phyloP scores from a whole-genome alignment of 2,113 vertebrate species.

The Aldabrachelys gigantea region DNA sequence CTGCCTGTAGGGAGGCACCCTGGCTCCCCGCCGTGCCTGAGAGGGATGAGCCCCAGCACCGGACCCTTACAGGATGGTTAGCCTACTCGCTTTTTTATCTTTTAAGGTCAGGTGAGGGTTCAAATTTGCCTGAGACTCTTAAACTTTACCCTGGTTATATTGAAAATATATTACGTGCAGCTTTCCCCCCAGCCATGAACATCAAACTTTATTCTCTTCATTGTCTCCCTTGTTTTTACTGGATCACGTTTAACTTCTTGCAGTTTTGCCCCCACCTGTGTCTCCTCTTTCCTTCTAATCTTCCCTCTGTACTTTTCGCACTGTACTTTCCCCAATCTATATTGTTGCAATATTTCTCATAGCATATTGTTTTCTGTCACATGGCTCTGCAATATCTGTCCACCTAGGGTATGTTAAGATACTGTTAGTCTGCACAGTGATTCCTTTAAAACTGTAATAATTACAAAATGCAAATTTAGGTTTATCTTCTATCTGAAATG shows the following conservation, averaged over 20 bases:
- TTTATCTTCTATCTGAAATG: not conserved
- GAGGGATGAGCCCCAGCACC: too few relatives aligned
- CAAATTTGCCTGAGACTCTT: not conserved
- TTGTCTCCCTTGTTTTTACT: not conserved
- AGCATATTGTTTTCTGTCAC: not conserved
- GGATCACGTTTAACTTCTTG: not conserved
- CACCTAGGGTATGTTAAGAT: not conserved
- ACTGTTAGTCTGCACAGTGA: not conserved
- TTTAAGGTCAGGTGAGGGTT: not conserved
- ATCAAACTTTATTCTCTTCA: not conserved
- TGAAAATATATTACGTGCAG: not conserved
- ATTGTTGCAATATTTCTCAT: not conserved
- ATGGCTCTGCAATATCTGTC: not conserved
- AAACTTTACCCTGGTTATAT: not conserved
- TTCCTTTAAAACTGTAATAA: not conserved
- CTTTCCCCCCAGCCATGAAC: not conserved
- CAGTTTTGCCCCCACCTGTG: not conserved
- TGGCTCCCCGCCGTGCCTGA: too few relatives aligned
- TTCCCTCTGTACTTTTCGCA: not conserved
- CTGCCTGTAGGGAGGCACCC: too few relatives aligned
- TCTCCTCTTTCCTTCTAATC: not conserved
- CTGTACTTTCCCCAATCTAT: not conserved
- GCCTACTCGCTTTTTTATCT: not conserved
- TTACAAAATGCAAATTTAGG: not conserved
- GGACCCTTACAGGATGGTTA: not conserved